Percentiles rank a stretch among this genome's conserved stretches.
phyloP scores from a whole-genome alignment of 2,113 vertebrate genomes.

The Dasyurus viverrinus region DNA sequence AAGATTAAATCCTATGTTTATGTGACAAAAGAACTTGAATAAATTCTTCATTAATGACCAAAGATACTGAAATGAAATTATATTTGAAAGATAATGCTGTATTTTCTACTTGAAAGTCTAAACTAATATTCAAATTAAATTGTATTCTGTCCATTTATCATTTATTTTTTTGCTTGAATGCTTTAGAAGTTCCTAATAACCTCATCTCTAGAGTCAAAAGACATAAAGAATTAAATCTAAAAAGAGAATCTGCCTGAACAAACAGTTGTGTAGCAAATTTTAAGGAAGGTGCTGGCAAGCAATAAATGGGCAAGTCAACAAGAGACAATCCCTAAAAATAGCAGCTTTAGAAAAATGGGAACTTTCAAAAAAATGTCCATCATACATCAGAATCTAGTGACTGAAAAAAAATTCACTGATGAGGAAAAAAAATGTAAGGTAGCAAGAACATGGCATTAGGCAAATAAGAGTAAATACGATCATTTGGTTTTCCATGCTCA shows the following conservation, averaged over 20 bases:
- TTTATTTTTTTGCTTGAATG: background rate
- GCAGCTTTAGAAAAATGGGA: background rate
- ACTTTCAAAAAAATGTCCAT: background rate
- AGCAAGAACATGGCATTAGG: background rate
- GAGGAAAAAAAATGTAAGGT: background rate
- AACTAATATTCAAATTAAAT: background rate
- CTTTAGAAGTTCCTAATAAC: background rate
- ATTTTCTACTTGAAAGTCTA: background rate
- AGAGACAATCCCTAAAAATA: background rate
- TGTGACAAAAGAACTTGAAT: background rate
- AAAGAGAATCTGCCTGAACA: background rate
- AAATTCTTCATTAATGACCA: background rate
- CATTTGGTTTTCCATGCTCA: background rate
- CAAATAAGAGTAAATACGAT: background rate
- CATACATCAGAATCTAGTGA: background rate
- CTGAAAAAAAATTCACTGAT: background rate
- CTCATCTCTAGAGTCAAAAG: background rate
- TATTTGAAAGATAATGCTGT: background rate
- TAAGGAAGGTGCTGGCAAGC: background rate
- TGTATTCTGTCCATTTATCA: background rate
- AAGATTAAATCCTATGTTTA: background rate
- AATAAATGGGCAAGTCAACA: background rate
- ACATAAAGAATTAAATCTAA: background rate
- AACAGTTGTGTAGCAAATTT: background rate
- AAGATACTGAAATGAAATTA: background rate